phyloP scores from a whole-genome alignment of 2,888 invertebrate genomes.

The Spisula subtruncata region DNA sequence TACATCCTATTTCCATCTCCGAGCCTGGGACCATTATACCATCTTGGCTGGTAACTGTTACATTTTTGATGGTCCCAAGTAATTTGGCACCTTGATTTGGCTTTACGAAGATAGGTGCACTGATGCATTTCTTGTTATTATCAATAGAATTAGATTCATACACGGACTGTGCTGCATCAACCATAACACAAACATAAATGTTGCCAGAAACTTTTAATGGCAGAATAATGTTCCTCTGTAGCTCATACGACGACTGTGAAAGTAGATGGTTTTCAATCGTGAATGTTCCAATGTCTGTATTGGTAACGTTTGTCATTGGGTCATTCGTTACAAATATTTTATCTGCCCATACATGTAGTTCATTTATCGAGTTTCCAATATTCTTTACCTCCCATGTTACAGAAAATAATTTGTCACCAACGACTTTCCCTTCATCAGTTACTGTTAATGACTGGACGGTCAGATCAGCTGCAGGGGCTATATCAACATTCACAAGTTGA shows the following conservation, averaged over 20 bases:
- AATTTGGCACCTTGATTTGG: not conserved
- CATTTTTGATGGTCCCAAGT: not conserved
- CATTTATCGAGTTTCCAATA: conserved; percentile 47
- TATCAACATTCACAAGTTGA: conserved; percentile 22
- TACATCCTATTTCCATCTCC: not conserved
- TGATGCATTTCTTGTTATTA: conserved; percentile 46
- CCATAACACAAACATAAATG: conserved; percentile 42
- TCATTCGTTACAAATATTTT: not conserved
- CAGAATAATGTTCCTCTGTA: conserved; percentile 42
- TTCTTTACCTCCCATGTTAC: conserved; percentile 52
- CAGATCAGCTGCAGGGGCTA: conserved; percentile 48
- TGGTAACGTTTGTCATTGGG: too few species aligned
- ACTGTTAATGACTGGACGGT: conserved; percentile 1
- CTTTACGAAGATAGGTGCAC: not conserved
- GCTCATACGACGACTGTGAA: conserved; percentile 28
- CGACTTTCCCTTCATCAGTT: not conserved
- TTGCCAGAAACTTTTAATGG: conserved; percentile 46
- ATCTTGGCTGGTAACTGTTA: not conserved
- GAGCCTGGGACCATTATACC: conserved; percentile 24
- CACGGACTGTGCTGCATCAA: conserved; percentile 28
- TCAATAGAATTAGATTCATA: conserved; percentile 39
- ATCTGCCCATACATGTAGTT: conserved; percentile 38
- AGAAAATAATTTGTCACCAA: not conserved
- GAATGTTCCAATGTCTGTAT: conserved; percentile 14
- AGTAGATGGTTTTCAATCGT: conserved; percentile 22